Evolutionary conservation across 2,797 vertebrate genomes (phyloP).

Genomic region (Hylomyscus alleni): DNA sequence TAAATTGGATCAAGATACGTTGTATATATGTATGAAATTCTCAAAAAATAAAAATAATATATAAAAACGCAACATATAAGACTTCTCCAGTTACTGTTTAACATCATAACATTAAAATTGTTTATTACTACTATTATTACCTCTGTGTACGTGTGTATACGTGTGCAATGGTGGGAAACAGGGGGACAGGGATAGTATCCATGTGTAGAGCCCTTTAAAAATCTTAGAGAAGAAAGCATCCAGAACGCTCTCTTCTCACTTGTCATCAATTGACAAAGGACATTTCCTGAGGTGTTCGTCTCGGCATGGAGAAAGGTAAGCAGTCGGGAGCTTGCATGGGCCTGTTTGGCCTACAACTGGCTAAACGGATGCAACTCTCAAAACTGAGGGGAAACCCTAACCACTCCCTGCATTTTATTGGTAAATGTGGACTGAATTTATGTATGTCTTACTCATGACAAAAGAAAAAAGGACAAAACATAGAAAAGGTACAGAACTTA

Average conservation of each 20-base stretch:
- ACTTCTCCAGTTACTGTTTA: background rate
- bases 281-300: background rate
- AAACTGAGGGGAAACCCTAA: background rate
- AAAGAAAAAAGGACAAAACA: conserved; percentile 31
- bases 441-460: background rate
- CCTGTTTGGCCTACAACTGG: background rate
- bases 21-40: background rate
- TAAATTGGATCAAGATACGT: background rate
- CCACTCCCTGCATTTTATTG: background rate
- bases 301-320: conserved; percentile 29
- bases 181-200: too few relatives aligned
- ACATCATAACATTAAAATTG: background rate
- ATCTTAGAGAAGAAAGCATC: background rate
- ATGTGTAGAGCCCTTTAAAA: background rate
- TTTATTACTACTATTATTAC: background rate
- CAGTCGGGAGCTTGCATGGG: background rate
- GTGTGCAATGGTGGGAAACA: background rate
- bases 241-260: background rate
- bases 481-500: conserved; percentile 2
- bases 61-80: background rate
- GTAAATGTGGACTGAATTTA: background rate
- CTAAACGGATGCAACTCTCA: background rate
- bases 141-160: background rate
- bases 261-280: background rate
- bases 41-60: background rate